Evolutionary conservation across 2,797 vertebrate species (phyloP).

Genomic region (Dendrocincla fuliginosa): DNA sequence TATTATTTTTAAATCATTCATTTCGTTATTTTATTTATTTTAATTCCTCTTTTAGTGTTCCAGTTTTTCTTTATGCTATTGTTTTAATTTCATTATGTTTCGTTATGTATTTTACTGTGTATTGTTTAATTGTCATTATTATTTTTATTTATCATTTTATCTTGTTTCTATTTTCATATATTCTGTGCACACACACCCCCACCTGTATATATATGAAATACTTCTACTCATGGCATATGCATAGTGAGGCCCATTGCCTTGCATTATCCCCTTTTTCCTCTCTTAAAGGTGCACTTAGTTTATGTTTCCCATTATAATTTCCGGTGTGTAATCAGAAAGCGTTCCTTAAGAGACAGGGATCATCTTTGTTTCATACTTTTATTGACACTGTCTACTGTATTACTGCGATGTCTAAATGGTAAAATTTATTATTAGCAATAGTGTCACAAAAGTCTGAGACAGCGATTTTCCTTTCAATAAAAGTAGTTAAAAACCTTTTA

Average conservation of each 20-base stretch:
- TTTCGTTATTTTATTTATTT: not conserved
- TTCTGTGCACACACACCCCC: not conserved
- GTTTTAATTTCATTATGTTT: not conserved
- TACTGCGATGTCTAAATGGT: constrained; percentile 79
- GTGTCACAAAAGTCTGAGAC: constrained; percentile 86
- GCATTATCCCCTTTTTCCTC: not conserved
- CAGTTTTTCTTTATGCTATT: rapidly evolving
- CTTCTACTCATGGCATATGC: not conserved
- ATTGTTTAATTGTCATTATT: not conserved
- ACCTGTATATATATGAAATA: not conserved
- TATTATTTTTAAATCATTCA: rapidly evolving
- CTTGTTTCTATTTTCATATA: not conserved
- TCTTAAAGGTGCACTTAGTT: constrained; percentile 58
- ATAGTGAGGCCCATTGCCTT: not conserved
- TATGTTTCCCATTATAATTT: constrained; percentile 73
- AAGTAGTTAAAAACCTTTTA: constrained; percentile 90
- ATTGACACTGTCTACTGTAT: constrained; percentile 81
- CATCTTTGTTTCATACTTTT: constrained; percentile 81
- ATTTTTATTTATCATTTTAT: not conserved
- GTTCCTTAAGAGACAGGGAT: constrained; percentile 76
- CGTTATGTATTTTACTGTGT: rapidly evolving
- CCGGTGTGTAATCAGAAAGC: constrained; percentile 76
- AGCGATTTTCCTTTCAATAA: constrained; percentile 88
- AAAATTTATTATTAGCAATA: constrained; percentile 85
- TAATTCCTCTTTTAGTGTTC: no score